A percentile compares a stretch with the other conserved stretches of the same genome.
These are phyloP conservation scores for Vanessa tameamea DNA, from an alignment of 1,140 invertebrate species.

Conservation along the genomic window DNA sequence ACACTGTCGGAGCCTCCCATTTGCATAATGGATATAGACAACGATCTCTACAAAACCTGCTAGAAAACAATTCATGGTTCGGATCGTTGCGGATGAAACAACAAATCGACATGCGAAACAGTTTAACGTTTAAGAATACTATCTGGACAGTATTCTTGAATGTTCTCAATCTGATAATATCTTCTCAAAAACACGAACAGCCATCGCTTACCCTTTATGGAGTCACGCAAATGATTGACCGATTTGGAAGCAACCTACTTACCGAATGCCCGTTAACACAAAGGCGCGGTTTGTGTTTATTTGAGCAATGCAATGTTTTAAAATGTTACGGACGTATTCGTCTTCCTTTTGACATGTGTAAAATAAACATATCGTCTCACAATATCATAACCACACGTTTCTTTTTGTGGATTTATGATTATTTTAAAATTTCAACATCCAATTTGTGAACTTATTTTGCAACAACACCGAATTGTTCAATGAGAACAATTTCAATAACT, in stretches of 20 bases:
- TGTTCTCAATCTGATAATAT: constrained; percentile 41
- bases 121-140: constrained; percentile 44
- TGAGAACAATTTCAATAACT: no score
- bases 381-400: background rate
- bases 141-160: constrained; percentile 25
- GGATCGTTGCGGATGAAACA: constrained; percentile 23
- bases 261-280: constrained; percentile 39
- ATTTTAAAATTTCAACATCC: background rate
- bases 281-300: constrained; percentile 29
- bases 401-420: background rate
- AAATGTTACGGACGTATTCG: constrained; percentile 18
- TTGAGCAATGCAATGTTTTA: constrained; percentile 32
- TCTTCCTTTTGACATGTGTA: constrained; percentile 13
- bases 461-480: background rate
- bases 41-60: constrained; percentile 52
- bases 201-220: constrained; percentile 44
- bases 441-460: background rate
- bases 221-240: constrained; percentile 68
- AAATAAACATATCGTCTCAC: constrained; percentile 7
- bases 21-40: constrained; percentile 71
- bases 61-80: constrained; percentile 36
- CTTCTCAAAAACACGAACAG: constrained; percentile 46
- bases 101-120: constrained; percentile 45
- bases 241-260: constrained; percentile 66
- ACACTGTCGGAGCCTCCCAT: constrained; percentile 58